Evolutionary conservation across 2,888 invertebrate species (phyloP).

Genomic region (Ligdia adustata): DNA sequence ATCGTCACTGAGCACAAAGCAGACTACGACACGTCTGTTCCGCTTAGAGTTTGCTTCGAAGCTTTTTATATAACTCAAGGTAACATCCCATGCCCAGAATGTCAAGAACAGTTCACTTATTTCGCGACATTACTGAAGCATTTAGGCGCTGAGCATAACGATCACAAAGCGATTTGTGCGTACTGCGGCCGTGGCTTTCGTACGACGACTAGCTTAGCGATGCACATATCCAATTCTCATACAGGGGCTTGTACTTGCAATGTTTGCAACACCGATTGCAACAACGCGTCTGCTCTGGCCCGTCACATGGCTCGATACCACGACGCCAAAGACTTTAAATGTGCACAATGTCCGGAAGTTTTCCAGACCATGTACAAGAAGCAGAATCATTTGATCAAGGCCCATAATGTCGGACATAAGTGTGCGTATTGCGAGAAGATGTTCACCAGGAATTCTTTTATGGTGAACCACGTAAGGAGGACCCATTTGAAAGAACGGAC

Average conservation of each 20-base stretch:
- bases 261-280: conserved; percentile 63
- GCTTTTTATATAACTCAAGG: conserved; percentile 67
- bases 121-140: conserved; percentile 67
- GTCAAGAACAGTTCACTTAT: conserved; percentile 63
- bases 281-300: conserved; percentile 66
- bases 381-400: conserved; percentile 79
- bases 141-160: conserved; percentile 68
- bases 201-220: conserved; percentile 61
- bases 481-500: conserved; percentile 76
- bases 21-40: conserved; percentile 61
- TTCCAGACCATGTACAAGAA: conserved; percentile 82
- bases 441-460: conserved; percentile 75
- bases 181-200: conserved; percentile 70
- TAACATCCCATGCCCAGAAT: conserved; percentile 67
- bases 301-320: conserved; percentile 70
- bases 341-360: conserved; percentile 65
- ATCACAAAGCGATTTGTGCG: conserved; percentile 72
- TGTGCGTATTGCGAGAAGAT: conserved; percentile 68
- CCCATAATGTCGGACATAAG: conserved; percentile 71
- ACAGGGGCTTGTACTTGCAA: conserved; percentile 64
- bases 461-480: conserved; percentile 72
- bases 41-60: conserved; percentile 57
- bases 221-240: conserved; percentile 67
- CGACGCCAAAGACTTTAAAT: conserved; percentile 70
- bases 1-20: conserved; percentile 61